Evolutionary conservation across 2,888 invertebrate genomes (phyloP), one percentile per base, ranked within the genome.

Genomic region (Ramazzottius varieornatus): DNA sequence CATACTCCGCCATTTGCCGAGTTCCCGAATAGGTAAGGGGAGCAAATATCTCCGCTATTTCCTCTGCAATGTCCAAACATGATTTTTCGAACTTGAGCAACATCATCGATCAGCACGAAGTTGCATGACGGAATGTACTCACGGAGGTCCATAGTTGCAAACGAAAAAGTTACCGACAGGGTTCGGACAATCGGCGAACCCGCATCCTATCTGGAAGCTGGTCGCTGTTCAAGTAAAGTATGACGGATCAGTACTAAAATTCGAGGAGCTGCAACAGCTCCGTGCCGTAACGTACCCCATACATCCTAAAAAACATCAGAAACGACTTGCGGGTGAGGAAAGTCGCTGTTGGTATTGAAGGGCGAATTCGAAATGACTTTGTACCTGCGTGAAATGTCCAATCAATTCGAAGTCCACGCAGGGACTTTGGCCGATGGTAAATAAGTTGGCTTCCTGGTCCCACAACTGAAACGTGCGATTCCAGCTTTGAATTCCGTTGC

Each of bases 401-500:
- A 54, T 29, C 4, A 29, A 16, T n/a, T 54, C 20, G 29, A 24
- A 54, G 29, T 54, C 29, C n/a, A 24, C 4, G 29, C 54, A 54
- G n/a, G 54, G 54, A 4, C 4, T 24, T 24, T 24, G 20, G 29
- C 54, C 54, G 24, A 54, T 24, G 29, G 54, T 54, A 29, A 54
- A 54, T 24, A 54, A 29, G 8, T 29, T 54, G 8, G 8, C 4
- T 24, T 54, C 54, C 16, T 54, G 8, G 20, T 29, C 54, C 54
- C 54, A 54, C 20, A 54, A 24, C 29, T 13, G 13, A 29, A 54
- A 16, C 4, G n/a, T 54, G 29, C 8, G 24, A 29, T 54, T 54
- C 54, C 54, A 54, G 54, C 54, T 54, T 29, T 54, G 54, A 54
- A 54, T 54, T 16, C 54, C 54, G 29, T 54, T 54, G 20, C 54